phyloP scores from a whole-genome alignment of 2,113 vertebrate genomes.

The Motacilla alba region DNA sequence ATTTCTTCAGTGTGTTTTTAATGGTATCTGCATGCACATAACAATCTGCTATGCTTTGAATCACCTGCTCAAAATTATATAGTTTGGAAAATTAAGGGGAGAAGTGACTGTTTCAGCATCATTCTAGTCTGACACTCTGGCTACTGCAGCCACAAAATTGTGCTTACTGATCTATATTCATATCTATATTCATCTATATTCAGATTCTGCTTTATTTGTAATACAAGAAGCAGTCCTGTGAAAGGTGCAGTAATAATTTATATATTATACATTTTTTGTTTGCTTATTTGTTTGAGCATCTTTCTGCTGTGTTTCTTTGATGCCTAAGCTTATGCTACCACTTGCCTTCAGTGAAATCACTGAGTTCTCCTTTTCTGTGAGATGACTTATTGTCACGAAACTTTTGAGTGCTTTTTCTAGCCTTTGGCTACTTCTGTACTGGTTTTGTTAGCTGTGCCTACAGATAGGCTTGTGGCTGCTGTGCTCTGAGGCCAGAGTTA shows the following conservation, averaged over 20 bases:
- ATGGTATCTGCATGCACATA: rapidly evolving
- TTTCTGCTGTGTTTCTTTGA: not conserved
- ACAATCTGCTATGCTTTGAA: not conserved
- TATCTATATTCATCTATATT: not conserved
- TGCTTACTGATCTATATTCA: not conserved
- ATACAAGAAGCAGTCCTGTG: not conserved
- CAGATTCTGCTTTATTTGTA: not conserved
- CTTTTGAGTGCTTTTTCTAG: not conserved
- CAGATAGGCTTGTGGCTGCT: not conserved
- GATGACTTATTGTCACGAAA: not conserved
- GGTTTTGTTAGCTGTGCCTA: not conserved
- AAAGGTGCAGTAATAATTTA: not conserved
- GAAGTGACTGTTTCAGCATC: not conserved
- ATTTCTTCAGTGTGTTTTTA: not conserved
- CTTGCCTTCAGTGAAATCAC: not conserved
- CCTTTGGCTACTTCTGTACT: not conserved
- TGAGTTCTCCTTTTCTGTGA: not conserved
- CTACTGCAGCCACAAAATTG: not conserved
- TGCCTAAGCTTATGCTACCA: not conserved
- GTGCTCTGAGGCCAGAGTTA: not conserved
- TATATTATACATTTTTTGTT: not conserved
- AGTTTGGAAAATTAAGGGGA: not conserved
- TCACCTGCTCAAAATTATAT: not conserved
- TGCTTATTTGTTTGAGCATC: not conserved
- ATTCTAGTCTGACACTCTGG: not conserved